Percentiles rank a stretch among this genome's conserved stretches.
Conservation (phyloP, 2,888 invertebrate species). For the Exephanes ischioxanthus region DNA sequence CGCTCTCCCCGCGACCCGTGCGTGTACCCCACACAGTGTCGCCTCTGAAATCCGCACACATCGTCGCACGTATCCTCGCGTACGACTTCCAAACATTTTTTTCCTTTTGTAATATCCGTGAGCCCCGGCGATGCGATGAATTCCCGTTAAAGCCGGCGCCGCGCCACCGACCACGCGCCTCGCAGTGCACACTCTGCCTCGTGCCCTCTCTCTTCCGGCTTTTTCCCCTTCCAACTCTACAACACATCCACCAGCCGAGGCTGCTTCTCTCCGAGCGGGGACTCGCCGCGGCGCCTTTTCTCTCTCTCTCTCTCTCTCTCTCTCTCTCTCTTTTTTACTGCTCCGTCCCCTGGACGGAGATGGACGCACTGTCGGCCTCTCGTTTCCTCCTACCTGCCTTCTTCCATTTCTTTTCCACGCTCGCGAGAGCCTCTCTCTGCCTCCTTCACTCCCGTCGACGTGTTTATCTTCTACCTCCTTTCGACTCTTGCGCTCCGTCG, state of each 20-base stretch:
- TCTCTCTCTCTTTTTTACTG: slow-evolving; percentile 14
- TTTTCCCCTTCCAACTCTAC: slow-evolving; percentile 27
- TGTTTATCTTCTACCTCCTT: slow-evolving; percentile 10
- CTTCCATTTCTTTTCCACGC: slow-evolving; percentile 42
- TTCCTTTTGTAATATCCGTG: slow-evolving; percentile 10
- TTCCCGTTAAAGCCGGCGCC: slow-evolving; percentile 65
- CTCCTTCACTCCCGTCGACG: slow-evolving; percentile 4
- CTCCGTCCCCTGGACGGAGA: slow-evolving; percentile 15
- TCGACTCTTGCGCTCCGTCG: slow-evolving; percentile 12
- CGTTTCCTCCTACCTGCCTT: slow-evolving; percentile 22
- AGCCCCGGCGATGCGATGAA: slow-evolving; percentile 55
- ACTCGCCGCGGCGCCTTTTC: slow-evolving; percentile 24
- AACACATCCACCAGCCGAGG: slow-evolving; percentile 15
- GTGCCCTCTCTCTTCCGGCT: slow-evolving; percentile 37
- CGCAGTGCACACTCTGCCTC: slow-evolving; percentile 46
- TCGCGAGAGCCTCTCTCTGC: slow-evolving; percentile 10
- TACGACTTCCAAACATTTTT: not conserved
- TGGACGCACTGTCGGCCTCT: not conserved
- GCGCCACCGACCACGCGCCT: slow-evolving; percentile 61
- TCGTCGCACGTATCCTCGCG: not conserved
- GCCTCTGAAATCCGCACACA: not conserved
- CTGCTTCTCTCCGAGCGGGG: slow-evolving; percentile 25
- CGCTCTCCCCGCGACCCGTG: slow-evolving; percentile 32
- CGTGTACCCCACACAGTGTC: not conserved
- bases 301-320: slow-evolving; percentile 20